Base-by-base conservation (phyloP, 2,797 vertebrate genomes). In the Rhinatrema bivittatum region DNA sequence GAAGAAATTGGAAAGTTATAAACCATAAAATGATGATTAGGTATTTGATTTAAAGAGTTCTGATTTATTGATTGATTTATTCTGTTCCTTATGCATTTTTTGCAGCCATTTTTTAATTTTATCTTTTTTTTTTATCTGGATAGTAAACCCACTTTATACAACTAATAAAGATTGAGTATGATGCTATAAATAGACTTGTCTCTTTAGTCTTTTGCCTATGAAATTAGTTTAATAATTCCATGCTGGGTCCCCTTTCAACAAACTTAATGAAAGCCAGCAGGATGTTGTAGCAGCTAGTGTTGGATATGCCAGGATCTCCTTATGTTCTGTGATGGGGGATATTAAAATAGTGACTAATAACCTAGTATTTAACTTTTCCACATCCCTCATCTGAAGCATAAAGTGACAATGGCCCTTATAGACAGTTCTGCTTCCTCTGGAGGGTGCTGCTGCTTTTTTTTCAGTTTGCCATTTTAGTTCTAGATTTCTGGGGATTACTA, bases 221-320 rank as follows among this genome's bases (percentile, higher is more conserved):
- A 73, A 76, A 74, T 72, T 60, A 63, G 53, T 74, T 76, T 82
- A 82, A 76, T 81, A 80, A 75, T 81, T 78, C 57, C 82, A 84
- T 74, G 75, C 82, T 80, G 82, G 65, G 78, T 33, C 64, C 53
- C 70, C 68, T 88, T 86, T 85, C 87, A 81, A 74, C 75, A 79
- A 72, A 87, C 78, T 87, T 89, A 91, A 90, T 91, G 87, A 90
- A 90, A 88, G 84, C 70, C 82, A 84, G 70, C 46, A 68, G 81
- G 88, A 72, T 68, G 58, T 71, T 81, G 54, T 63, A 73, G 72
- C 66, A 67, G 76, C 74, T 86, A 74, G 74, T 77, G 74, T 72
- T 76, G 79, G 69, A 76, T 78, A 35, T 73, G 70, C 58, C 60
- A 29, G 64, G 69, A 56, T 72, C 67, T 68, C 72, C 39, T 46